Evolutionary conservation across 92 coral and sea anemone species (phyloP).

Genomic region (Bergia sp.): DNA sequence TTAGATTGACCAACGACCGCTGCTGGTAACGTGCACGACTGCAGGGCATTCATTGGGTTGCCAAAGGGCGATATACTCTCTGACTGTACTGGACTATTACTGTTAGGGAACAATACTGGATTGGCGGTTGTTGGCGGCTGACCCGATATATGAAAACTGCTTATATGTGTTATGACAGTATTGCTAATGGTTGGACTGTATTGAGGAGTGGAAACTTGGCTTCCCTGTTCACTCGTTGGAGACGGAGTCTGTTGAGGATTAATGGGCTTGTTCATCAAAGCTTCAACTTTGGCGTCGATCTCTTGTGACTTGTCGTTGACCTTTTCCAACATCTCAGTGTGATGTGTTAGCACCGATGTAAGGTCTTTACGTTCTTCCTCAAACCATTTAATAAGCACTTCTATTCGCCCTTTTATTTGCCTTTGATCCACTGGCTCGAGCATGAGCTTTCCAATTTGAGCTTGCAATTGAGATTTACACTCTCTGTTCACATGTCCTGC

Average conservation of each 20-base stretch:
- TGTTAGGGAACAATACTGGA: neutral
- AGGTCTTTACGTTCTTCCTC: neutral
- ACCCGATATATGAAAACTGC: neutral
- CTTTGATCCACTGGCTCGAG: neutral
- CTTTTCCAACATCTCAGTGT: neutral
- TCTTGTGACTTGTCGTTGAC: neutral
- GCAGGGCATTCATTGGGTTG: neutral
- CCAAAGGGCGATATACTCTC: neutral
- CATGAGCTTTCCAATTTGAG: slow-evolving; percentile 18
- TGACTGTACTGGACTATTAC: neutral
- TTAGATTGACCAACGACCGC: neutral
- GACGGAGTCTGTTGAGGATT: neutral
- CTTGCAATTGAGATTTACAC: neutral
- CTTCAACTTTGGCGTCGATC: neutral
- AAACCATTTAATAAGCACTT: neutral
- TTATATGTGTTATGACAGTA: neutral
- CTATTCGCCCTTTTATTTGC: neutral
- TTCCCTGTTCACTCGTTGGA: neutral
- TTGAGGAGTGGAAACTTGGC: neutral
- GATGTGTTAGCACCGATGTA: neutral
- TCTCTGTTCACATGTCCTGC: neutral
- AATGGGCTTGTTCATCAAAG: neutral
- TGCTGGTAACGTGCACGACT: neutral
- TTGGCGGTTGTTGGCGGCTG: neutral
- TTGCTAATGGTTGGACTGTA: neutral